phyloP scores from a whole-genome alignment of 2,888 invertebrate genomes.

The Pachycephus smyrnensis region DNA sequence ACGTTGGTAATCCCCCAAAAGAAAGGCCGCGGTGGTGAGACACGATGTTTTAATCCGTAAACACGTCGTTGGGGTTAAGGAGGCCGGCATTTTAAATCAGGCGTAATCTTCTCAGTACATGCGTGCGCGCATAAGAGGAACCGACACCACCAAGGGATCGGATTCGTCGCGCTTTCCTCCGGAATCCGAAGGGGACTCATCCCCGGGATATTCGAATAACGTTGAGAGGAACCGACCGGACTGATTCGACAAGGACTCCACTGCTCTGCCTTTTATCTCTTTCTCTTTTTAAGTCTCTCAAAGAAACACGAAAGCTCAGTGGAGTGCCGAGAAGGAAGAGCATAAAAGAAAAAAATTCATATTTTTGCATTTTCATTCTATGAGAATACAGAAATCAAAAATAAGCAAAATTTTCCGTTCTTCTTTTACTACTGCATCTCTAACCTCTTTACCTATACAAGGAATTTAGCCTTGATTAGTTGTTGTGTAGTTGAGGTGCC shows the following conservation, averaged over 20 bases:
- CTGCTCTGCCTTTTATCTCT: background rate
- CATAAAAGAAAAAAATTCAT: background rate
- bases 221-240: background rate
- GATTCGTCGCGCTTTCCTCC: slow-evolving; percentile 41
- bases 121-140: slow-evolving; percentile 15
- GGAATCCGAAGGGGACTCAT: slow-evolving; percentile 19
- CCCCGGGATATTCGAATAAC: background rate
- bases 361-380: background rate
- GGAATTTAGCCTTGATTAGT: background rate
- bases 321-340: background rate
- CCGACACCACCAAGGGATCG: slow-evolving; percentile 24
- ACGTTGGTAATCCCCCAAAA: slow-evolving; percentile 48
- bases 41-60: slow-evolving; percentile 56
- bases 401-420: background rate
- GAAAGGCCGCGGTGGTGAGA: slow-evolving; percentile 37
- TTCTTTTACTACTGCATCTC: no score
- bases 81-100: slow-evolving; percentile 28
- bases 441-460: background rate
- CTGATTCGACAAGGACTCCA: slow-evolving; percentile 17
- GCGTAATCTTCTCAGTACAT: slow-evolving; percentile 37
- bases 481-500: background rate
- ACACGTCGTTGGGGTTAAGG: slow-evolving; percentile 43
- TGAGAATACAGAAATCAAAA: background rate
- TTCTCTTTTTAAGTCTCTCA: background rate
- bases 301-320: background rate